Conservation (phyloP, 2,888 invertebrate species). For the Netelia virgata region DNA sequence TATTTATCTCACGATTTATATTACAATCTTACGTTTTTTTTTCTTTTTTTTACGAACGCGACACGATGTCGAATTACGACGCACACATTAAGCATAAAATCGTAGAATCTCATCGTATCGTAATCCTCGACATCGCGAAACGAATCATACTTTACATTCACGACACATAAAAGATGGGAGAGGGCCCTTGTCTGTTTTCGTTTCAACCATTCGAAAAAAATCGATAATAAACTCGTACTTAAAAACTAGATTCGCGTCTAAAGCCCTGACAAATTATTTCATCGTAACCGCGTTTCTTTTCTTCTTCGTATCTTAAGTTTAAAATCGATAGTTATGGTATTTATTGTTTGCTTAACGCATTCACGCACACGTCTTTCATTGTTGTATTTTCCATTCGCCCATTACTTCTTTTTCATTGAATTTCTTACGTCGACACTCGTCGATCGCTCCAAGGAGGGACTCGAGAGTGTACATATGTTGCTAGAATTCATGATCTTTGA, state of each 20-base stretch:
- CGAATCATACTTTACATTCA: conserved; percentile 38
- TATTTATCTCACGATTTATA: conserved; percentile 61
- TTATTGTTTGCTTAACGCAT: conserved; percentile 54
- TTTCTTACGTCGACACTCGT: too few species aligned
- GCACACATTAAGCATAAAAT: neutral
- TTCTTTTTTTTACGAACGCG: conserved; percentile 9
- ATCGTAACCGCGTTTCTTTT: conserved; percentile 67
- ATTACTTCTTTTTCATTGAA: too few species aligned
- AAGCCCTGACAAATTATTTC: conserved; percentile 64
- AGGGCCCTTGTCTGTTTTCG: too few species aligned
- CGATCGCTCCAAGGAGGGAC: neutral
- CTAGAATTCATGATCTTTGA: too few species aligned
- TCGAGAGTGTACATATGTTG: neutral
- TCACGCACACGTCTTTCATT: conserved; percentile 22
- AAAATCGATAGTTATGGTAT: conserved; percentile 40
- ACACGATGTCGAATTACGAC: conserved; percentile 21
- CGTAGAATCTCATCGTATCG: conserved; percentile 9
- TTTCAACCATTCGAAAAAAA: conserved; percentile 11
- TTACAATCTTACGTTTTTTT: conserved; percentile 61
- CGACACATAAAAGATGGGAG: conserved; percentile 27
- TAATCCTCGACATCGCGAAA: conserved; percentile 39
- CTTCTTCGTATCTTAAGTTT: conserved; percentile 18
- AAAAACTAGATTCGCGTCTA: conserved; percentile 63
- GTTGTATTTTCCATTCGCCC: conserved; percentile 12
- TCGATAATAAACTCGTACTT: conserved; percentile 61